These are phyloP conservation scores for Verasper variegatus DNA, from an alignment of 2,113 vertebrate species.

Conservation along the genomic window DNA sequence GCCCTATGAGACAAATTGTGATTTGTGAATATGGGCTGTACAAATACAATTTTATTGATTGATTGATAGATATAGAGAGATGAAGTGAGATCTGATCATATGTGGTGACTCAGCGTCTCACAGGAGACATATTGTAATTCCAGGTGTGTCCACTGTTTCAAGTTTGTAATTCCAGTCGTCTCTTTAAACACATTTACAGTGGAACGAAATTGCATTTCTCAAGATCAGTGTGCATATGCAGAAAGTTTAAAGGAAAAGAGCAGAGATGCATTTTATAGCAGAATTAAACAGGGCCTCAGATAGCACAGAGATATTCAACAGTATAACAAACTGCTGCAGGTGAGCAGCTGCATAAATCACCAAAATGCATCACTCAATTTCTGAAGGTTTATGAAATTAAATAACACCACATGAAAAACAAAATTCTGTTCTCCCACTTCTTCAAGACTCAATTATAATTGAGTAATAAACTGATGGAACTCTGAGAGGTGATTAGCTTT, in stretches of 20 bases:
- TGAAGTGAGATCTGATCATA: no score
- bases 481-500: conserved; percentile 1
- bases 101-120: no score
- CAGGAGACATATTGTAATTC: no score
- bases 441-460: conserved; percentile 7
- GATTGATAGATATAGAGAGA: no score
- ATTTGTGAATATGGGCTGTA: no score
- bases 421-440: neutral
- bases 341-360: neutral
- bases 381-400: neutral
- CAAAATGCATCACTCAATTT: conserved; percentile 1
- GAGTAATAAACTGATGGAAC: neutral
- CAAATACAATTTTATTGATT: no score
- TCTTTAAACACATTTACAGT: no score
- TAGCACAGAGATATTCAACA: neutral
- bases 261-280: neutral
- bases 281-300: neutral
- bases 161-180: neutral
- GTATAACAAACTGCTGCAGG: neutral
- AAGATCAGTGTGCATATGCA: neutral
- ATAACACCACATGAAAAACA: conserved; percentile 4
- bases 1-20: no score
- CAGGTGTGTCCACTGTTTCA: no score
- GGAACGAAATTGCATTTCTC: neutral
- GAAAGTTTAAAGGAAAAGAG: no score